A percentile compares a stretch with the other conserved stretches of the same genome.
Conservation (phyloP, 2,888 invertebrate genomes). For the Acronicta alni region DNA sequence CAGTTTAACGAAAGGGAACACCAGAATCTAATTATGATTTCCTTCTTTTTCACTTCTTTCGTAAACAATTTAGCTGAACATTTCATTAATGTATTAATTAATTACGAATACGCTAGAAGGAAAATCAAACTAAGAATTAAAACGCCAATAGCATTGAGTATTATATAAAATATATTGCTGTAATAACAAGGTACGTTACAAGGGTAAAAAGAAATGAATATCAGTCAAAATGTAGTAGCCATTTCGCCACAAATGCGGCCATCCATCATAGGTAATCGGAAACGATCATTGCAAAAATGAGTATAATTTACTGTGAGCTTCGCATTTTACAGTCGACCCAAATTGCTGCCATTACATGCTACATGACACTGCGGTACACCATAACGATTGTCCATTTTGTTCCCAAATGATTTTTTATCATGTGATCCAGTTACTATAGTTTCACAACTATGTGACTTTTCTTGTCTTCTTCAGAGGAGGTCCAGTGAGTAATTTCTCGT, state of each 20-base stretch:
- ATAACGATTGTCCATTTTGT: slow-evolving; percentile 72
- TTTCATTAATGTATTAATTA: slow-evolving; percentile 41
- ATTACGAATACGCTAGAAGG: slow-evolving; percentile 10
- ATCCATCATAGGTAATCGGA: slow-evolving; percentile 86
- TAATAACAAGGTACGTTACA: slow-evolving; percentile 49
- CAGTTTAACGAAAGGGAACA: slow-evolving; percentile 63
- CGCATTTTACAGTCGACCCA: slow-evolving; percentile 80
- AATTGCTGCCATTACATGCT: slow-evolving; percentile 82
- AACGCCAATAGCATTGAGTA: slow-evolving; percentile 31
- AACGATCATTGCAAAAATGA: slow-evolving; percentile 85
- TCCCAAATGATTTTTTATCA: slow-evolving; percentile 60
- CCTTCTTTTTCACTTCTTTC: slow-evolving; percentile 37
- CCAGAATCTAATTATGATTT: slow-evolving; percentile 61
- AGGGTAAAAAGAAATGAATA: slow-evolving; percentile 58
- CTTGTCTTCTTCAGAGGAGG: slow-evolving; percentile 73
- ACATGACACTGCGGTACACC: slow-evolving; percentile 76
- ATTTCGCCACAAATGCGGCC: slow-evolving; percentile 70
- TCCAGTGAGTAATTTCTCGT: slow-evolving; percentile 68
- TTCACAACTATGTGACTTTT: slow-evolving; percentile 52
- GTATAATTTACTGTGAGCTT: slow-evolving; percentile 81
- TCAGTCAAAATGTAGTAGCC: slow-evolving; percentile 65
- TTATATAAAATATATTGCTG: slow-evolving; percentile 46
- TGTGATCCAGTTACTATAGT: slow-evolving; percentile 51
- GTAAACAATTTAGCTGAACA: slow-evolving; percentile 51
- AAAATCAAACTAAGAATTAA: not conserved